Evolutionary conservation across 2,113 vertebrate genomes (phyloP).

Genomic region (Gavialis gangeticus): DNA sequence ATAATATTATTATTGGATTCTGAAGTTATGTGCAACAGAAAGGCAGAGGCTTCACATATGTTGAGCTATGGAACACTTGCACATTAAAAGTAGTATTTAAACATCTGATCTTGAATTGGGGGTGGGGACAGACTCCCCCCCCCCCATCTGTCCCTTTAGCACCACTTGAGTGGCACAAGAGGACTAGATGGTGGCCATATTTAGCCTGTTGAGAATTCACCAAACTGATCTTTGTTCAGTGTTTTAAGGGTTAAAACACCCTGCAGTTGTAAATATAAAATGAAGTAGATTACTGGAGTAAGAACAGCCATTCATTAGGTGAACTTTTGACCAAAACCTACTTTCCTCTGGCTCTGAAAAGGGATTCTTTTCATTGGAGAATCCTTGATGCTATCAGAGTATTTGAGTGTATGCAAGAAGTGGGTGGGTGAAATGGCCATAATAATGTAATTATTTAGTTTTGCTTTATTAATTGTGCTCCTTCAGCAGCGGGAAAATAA

Average conservation of each 20-base stretch:
- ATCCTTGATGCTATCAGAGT: slow-evolving; percentile 49
- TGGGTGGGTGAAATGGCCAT: slow-evolving; percentile 38
- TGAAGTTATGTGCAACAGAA: neutral
- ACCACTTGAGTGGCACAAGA: neutral
- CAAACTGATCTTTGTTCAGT: neutral
- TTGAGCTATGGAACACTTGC: neutral
- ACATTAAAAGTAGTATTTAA: neutral
- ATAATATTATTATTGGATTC: neutral
- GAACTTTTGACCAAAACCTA: slow-evolving; percentile 51
- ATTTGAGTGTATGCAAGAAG: slow-evolving; percentile 26
- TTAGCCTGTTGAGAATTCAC: neutral
- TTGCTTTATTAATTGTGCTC: neutral
- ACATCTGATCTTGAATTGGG: neutral
- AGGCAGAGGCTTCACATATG: neutral
- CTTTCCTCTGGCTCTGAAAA: slow-evolving; percentile 45
- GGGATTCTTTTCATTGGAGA: slow-evolving; percentile 26
- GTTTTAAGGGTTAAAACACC: neutral
- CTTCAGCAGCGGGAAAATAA: neutral
- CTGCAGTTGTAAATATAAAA: slow-evolving; percentile 40
- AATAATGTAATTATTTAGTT: slow-evolving; percentile 40
- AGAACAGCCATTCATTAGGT: slow-evolving; percentile 39
- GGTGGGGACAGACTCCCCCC: neutral
- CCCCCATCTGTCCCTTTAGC: neutral
- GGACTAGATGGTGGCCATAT: neutral
- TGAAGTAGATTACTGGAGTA: slow-evolving; percentile 34